Base-by-base conservation (phyloP, 2,888 invertebrate species). In the Chrysolina americana region DNA sequence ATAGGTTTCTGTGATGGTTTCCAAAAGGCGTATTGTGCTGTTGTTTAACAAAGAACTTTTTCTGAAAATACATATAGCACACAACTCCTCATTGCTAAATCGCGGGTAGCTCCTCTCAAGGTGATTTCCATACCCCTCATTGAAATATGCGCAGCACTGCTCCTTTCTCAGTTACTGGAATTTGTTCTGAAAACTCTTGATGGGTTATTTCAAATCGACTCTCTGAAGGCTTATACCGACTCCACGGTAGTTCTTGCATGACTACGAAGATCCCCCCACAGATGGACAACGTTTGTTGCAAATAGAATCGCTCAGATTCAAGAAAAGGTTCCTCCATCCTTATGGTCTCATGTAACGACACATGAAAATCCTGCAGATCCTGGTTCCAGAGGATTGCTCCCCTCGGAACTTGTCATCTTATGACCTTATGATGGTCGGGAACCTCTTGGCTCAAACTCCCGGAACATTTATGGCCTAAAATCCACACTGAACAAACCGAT, bases 101-200 rank as follows among this genome's bases (percentile, higher is more conserved):
- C 71, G 41, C 66, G 68, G 19, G 74, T 73, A 53, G 70, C 76
- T 6, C 76, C 76, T 17, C 47, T 78, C 36, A 75, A 78, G 70
- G 76, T 19, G 53, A 78, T 41, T 59, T 77, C n/a, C 68, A 73
- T 71, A 71, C 66, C n/a, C 71, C 75, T 28, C 28, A 28, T 28
- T 28, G 28, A 28, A 28, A 2, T 28, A 2, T 28, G 28, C 28
- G 28, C 28, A 28, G 28, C 28, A 28, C 28, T 28, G 28, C 28
- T 28, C 28, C 28, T 28, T 28, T 28, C 28, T n/a, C n/a, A n/a
- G n/a, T n/a, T n/a, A n/a, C n/a, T n/a, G n/a, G n/a, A n/a, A n/a
- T n/a, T n/a, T n/a, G n/a, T n/a, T n/a, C n/a, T n/a, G n/a, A n/a
- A n/a, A n/a, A n/a, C n/a, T n/a, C n/a, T n/a, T n/a, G n/a, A n/a